These are phyloP conservation scores for Grantiella picta DNA, from an alignment of 2,113 vertebrate genomes.

Conservation along the genomic window DNA sequence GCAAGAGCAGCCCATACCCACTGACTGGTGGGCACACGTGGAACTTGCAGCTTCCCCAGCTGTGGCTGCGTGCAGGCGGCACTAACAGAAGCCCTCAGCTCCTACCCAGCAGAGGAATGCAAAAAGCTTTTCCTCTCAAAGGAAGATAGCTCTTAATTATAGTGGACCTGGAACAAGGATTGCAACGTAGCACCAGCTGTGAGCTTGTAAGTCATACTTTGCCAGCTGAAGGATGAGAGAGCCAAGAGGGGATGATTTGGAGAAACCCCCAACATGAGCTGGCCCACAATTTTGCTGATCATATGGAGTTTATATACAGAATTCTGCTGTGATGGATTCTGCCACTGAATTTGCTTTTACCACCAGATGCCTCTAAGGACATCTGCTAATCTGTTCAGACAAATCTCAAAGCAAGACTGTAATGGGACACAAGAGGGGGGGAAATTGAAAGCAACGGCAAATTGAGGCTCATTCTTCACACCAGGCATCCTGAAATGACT, in stretches of 20 bases:
- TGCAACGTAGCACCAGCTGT: conserved; percentile 25
- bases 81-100: background rate
- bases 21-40: fast-evolving
- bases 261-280: conserved; percentile 36
- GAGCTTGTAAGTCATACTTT: background rate
- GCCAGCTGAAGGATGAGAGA: conserved; percentile 20
- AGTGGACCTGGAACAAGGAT: conserved; percentile 27
- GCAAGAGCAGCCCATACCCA: background rate
- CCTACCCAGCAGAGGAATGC: background rate
- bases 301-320: conserved; percentile 17
- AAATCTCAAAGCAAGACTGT: background rate
- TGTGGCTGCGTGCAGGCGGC: background rate
- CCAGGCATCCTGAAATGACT: conserved; percentile 12
- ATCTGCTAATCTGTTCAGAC: conserved; percentile 24
- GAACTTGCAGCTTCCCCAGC: background rate
- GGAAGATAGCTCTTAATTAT: conserved; percentile 12
- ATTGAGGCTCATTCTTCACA: background rate
- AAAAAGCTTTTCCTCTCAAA: background rate
- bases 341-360: conserved; percentile 23
- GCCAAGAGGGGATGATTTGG: conserved; percentile 40
- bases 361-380: conserved; percentile 56
- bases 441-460: background rate
- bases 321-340: conserved; percentile 36
- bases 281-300: conserved; percentile 25
- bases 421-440: background rate